A percentile compares a stretch with the other conserved stretches of the same genome.
Evolutionary conservation across 2,113 vertebrate species (phyloP).

Genomic region (Vidua chalybeata): DNA sequence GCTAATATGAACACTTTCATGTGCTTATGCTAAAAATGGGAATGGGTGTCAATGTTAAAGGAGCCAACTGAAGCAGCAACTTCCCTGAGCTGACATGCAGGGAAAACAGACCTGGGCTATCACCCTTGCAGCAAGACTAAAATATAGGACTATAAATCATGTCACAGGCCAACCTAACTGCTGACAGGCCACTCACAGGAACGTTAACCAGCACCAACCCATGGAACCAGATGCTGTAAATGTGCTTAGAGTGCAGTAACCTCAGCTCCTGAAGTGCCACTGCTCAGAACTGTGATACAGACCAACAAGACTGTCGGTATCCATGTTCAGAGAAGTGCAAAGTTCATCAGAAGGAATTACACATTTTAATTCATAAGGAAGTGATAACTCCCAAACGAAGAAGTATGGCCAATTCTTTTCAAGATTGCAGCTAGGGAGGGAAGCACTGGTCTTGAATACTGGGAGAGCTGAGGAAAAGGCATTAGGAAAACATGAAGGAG

Average conservation of each 20-base stretch:
- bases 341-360: background rate
- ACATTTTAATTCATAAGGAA: background rate
- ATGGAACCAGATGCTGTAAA: background rate
- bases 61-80: background rate
- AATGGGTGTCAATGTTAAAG: background rate
- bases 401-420: background rate
- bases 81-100: background rate
- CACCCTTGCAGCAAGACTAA: background rate
- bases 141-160: background rate
- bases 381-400: background rate
- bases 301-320: accelerated
- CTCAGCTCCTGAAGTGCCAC: background rate
- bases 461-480: background rate
- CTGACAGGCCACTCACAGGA: slow-evolving; percentile 6
- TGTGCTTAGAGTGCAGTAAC: background rate
- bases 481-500: background rate
- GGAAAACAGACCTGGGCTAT: background rate
- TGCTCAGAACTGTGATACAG: background rate
- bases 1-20: background rate
- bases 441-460: background rate
- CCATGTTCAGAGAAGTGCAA: accelerated
- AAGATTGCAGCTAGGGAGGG: background rate
- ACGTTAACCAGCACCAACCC: background rate
- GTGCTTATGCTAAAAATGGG: background rate
- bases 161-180: background rate